These are phyloP conservation scores for Pseudochirops corinnae DNA, from an alignment of 2,797 vertebrate genomes.

Conservation along the genomic window DNA sequence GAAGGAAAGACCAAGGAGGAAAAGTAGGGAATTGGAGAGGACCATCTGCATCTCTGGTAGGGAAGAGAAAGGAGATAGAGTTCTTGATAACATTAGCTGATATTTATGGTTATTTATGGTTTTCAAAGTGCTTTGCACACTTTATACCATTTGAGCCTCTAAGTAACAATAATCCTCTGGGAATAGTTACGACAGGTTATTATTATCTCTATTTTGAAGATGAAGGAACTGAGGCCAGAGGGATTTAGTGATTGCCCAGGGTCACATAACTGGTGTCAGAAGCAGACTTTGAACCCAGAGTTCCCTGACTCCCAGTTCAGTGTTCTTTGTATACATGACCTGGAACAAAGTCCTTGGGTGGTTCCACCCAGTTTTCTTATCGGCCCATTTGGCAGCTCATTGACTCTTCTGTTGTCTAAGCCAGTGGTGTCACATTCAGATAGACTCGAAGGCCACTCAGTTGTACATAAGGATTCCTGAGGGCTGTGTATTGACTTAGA, in stretches of 20 bases:
- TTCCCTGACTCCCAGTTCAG: background rate
- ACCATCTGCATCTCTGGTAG: background rate
- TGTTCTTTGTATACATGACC: background rate
- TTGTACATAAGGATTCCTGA: background rate
- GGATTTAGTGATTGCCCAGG: background rate
- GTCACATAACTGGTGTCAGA: background rate
- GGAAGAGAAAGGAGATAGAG: background rate
- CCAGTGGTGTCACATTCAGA: background rate
- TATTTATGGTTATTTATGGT: background rate
- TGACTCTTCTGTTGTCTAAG: background rate
- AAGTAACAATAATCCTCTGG: background rate
- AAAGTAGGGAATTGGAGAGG: background rate
- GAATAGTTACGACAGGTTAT: background rate
- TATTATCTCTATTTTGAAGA: background rate
- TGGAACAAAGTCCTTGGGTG: background rate
- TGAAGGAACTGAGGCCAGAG: background rate
- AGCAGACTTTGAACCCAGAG: background rate
- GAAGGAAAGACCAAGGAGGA: background rate
- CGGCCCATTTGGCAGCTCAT: background rate
- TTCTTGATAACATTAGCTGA: background rate
- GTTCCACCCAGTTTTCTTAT: background rate
- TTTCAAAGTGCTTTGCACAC: background rate
- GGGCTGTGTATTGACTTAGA: background rate
- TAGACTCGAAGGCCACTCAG: background rate
- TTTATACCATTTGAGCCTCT: background rate